These are phyloP conservation scores for Halesus radiatus DNA, from an alignment of 1,140 invertebrate species.

Conservation along the genomic window DNA sequence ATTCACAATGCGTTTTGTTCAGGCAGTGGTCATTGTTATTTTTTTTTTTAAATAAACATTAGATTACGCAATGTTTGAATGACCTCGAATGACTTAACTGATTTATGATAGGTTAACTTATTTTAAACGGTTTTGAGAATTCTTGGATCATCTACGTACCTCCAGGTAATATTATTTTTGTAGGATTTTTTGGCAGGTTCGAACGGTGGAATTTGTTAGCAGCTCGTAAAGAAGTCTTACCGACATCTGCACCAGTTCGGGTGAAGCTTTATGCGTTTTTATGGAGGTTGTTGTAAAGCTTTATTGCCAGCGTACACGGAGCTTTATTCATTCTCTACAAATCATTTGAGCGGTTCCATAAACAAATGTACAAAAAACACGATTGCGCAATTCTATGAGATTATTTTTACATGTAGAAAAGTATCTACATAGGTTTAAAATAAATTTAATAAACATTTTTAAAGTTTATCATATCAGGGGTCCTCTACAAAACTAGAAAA, in stretches of 20 bases:
- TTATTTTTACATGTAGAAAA: no score
- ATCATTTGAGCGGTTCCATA: no score
- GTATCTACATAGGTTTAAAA: no score
- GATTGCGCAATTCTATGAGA: no score
- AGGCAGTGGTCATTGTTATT: no score
- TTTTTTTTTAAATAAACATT: neutral
- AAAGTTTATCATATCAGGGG: no score
- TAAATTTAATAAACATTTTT: no score
- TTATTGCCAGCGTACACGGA: neutral
- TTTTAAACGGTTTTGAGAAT: no score
- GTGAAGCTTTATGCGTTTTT: slow-evolving; percentile 29
- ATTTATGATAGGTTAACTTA: no score
- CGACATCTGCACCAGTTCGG: slow-evolving; percentile 13
- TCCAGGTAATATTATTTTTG: neutral
- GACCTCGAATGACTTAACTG: neutral
- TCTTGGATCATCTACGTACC: no score
- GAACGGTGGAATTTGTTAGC: neutral
- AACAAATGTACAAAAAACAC: no score
- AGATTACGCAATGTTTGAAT: neutral
- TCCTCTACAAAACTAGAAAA: no score
- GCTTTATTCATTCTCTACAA: neutral
- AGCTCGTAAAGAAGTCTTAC: slow-evolving; percentile 9
- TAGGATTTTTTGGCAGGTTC: neutral
- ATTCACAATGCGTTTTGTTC: neutral
- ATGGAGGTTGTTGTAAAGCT: slow-evolving; percentile 31